Evolutionary conservation across 2,797 vertebrate species (phyloP).

Genomic region (Gymnoscopelus braueri): DNA sequence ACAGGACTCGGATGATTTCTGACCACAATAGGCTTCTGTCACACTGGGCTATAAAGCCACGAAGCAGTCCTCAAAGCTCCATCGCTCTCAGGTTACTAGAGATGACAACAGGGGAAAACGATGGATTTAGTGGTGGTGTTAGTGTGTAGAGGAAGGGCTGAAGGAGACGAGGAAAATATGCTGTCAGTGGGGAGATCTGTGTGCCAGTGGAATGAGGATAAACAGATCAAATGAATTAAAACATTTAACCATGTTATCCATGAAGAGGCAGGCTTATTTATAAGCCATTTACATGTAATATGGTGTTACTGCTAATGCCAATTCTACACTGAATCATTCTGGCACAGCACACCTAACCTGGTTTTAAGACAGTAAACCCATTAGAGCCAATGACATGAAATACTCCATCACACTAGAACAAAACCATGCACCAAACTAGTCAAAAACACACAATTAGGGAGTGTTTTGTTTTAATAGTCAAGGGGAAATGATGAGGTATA

Average conservation of each 20-base stretch:
- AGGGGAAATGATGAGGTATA: not conserved
- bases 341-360: not conserved
- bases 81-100: not conserved
- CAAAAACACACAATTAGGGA: conserved; percentile 4
- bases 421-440: not conserved
- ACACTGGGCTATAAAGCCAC: conserved; percentile 6
- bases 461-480: not conserved
- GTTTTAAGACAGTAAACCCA: not conserved
- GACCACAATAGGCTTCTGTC: not conserved
- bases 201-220: not conserved
- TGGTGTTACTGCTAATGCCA: not conserved
- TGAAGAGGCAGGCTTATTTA: not conserved
- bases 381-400: not conserved
- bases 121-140: not conserved
- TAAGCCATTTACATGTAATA: not conserved
- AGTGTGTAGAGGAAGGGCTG: conserved; percentile 6
- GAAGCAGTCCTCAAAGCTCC: not conserved
- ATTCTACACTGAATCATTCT: not conserved
- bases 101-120: not conserved
- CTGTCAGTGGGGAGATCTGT: not conserved
- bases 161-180: not conserved
- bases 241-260: not conserved
- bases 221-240: not conserved
- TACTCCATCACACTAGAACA: not conserved
- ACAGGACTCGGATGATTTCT: not conserved